A percentile compares a stretch with the other conserved stretches of the same genome.
Evolutionary conservation across 2,113 vertebrate species (phyloP).

Genomic region (Lampris megalopsis): DNA sequence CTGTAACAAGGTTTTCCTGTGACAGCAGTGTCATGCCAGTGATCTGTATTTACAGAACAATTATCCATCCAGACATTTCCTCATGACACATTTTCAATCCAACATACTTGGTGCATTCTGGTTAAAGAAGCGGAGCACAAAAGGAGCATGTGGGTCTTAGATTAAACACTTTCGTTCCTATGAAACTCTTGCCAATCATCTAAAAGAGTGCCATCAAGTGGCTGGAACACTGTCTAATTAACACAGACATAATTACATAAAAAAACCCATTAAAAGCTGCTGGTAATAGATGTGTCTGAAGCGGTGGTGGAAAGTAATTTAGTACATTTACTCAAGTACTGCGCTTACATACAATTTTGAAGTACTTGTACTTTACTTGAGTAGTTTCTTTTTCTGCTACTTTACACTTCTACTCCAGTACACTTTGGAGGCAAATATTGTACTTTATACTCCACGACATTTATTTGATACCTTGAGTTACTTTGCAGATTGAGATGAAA

Average conservation of each 20-base stretch:
- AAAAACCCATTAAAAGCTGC: not conserved
- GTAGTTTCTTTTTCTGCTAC: too few species aligned
- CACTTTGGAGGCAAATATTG: too few species aligned
- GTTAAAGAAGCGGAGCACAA: not conserved
- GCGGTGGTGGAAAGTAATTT: too few species aligned
- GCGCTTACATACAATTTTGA: too few species aligned
- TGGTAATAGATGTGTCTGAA: not conserved
- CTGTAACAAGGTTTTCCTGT: not conserved
- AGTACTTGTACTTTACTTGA: too few species aligned
- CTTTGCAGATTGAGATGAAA: too few species aligned
- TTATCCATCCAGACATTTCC: not conserved
- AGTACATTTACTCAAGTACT: too few species aligned
- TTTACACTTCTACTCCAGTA: too few species aligned
- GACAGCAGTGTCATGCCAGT: not conserved
- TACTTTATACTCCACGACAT: too few species aligned
- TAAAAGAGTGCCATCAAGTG: not conserved
- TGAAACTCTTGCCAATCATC: slow-evolving; percentile 8
- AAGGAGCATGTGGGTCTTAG: not conserved
- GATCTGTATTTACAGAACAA: not conserved
- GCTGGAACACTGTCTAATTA: slow-evolving; percentile 5
- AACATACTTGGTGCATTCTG: not conserved
- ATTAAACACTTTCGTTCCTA: slow-evolving; percentile 3
- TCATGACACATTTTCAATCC: not conserved
- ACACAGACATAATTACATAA: slow-evolving; percentile 10
- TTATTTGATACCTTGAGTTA: too few species aligned